These are phyloP conservation scores for Aporophyla lueneburgensis DNA, from an alignment of 2,888 invertebrate genomes.

Conservation along the genomic window DNA sequence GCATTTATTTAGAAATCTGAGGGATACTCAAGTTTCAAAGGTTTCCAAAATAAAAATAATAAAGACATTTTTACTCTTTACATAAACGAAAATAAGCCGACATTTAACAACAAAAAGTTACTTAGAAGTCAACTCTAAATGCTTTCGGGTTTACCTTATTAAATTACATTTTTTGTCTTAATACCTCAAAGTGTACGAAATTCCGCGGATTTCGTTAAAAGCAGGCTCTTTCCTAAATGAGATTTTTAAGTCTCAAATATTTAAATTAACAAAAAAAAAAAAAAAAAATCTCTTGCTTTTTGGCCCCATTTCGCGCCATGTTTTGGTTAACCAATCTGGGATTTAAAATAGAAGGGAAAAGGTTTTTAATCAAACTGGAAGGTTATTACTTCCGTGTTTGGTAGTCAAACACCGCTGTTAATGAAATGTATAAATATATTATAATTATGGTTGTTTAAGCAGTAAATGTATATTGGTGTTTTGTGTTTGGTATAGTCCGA, in stretches of 20 bases:
- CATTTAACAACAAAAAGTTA: conserved; percentile 30
- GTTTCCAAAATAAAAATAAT: conserved; percentile 12
- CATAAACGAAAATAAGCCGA: conserved; percentile 18
- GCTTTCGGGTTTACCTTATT: conserved; percentile 50
- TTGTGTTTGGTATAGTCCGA: neutral
- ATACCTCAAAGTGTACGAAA: conserved; percentile 54
- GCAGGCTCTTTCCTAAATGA: conserved; percentile 39
- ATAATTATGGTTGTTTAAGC: neutral
- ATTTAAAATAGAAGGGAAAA: conserved; percentile 31
- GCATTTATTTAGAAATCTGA: neutral
- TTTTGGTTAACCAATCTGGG: conserved; percentile 31
- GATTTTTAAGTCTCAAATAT: conserved; percentile 56
- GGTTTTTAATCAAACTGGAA: conserved; percentile 30
- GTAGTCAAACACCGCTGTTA: conserved; percentile 16
- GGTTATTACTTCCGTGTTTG: conserved; percentile 27
- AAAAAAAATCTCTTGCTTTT: conserved; percentile 34
- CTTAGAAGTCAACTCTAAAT: conserved; percentile 43
- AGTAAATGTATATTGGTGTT: neutral
- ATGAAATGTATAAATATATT: conserved; percentile 4
- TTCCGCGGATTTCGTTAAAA: conserved; percentile 51
- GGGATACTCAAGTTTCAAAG: neutral
- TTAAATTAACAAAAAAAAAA: conserved; percentile 40
- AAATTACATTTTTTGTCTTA: conserved; percentile 46
- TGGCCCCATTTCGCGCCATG: conserved; percentile 24
- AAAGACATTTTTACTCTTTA: neutral